Evolutionary conservation across 2,113 vertebrate species (phyloP), one percentile per base, ranked within the genome.

Genomic region (Corythaeola cristata): DNA sequence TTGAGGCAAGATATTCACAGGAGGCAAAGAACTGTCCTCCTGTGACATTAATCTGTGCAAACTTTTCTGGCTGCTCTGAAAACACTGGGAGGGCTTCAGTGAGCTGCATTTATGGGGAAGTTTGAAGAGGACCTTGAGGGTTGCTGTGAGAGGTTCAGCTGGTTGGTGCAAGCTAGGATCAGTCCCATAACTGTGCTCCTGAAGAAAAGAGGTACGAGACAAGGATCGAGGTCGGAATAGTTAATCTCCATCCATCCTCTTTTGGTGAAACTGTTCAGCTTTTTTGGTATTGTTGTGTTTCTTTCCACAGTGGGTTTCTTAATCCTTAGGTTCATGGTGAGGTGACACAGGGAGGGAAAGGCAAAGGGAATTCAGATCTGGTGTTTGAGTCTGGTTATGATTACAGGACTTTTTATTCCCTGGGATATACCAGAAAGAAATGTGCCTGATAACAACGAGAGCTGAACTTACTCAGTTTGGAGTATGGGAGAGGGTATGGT

Each of bases 81-180:
- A 90, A 41, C 27, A 30, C 4, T 0, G 0, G 9, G 37, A 72
- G 9, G 22, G 55, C 64, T 85, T 32, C 39, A 12, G 3, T 0
- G 18, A 68, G 15, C 60, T 62, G 60, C 23, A 1, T 60, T 89
- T 67, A 6, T 8, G 1, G 37, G 73, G 53, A 17, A 86, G 19
- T 27, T 15, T 52, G 49, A 39, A 39, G 67, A 37, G 24, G 17
- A 56, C 15, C 21, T 68, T 37, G 49, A 63, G 30, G 30, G 11
- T 15, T 53, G 37, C 33, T 63, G 32, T 26, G 53, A 56, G 59
- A 71, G n/a, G 20, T 73, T 45, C 9, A 12, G 9, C 5, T 30
- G 50, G 2, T 23, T 55, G 44, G 20, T 18, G 26, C 23, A 44
- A 73, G 28, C 26, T 41, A 19, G 45, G 41, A 59, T 71, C 66